Evolutionary conservation across 2,888 invertebrate species (phyloP).

Genomic region (Carpatolechia fugitivella): DNA sequence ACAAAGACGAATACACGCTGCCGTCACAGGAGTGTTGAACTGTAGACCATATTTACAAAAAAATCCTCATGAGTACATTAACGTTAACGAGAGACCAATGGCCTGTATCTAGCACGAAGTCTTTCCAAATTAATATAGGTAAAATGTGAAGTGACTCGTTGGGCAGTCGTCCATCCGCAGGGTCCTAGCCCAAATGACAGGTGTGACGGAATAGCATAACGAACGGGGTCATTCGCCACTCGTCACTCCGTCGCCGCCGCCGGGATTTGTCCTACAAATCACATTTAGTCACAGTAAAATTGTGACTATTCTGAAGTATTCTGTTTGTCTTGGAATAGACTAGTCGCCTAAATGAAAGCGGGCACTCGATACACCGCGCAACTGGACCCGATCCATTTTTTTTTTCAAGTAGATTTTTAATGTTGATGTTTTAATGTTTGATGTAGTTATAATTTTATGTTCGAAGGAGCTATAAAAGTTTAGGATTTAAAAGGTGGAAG

Average conservation of each 20-base stretch:
- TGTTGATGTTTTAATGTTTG: background rate
- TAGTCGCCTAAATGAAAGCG: constrained; percentile 56
- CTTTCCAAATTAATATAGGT: background rate
- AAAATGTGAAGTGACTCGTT: background rate
- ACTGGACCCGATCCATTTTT: constrained; percentile 45
- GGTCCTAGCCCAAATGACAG: constrained; percentile 24
- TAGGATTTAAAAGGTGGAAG: background rate
- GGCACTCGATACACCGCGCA: constrained; percentile 48
- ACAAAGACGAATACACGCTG: no score
- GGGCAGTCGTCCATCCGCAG: constrained; percentile 4
- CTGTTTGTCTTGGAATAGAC: constrained; percentile 58
- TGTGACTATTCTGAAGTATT: constrained; percentile 47
- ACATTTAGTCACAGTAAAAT: constrained; percentile 56
- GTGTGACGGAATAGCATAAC: constrained; percentile 36
- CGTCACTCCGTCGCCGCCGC: constrained; percentile 52
- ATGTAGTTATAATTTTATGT: background rate
- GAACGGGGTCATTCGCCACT: constrained; percentile 58
- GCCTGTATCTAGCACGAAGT: background rate
- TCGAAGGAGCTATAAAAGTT: background rate
- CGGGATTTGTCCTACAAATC: constrained; percentile 67
- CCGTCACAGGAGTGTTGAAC: no score
- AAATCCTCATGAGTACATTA: no score
- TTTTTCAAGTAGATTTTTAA: constrained; percentile 17
- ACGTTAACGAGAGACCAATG: background rate
- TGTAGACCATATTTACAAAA: no score